Percentiles rank a stretch among this genome's conserved stretches.
Conservation (phyloP, 1,140 invertebrate species). For the fruit fly (Drosophila melanogaster) region DNA sequence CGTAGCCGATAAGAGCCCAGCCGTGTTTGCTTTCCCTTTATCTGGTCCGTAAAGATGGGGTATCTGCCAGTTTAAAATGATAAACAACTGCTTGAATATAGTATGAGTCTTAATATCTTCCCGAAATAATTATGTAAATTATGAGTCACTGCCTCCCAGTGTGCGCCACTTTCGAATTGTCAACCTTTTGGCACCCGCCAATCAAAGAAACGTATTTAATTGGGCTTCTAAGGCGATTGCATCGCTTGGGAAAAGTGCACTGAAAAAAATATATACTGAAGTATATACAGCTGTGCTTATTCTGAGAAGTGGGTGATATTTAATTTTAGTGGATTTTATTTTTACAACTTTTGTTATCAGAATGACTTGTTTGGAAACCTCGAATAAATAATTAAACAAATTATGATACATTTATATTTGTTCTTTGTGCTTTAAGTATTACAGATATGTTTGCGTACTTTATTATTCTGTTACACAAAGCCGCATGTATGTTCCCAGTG, state of each 20-base stretch:
- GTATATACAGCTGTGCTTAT: too few species aligned
- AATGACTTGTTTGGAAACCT: too few species aligned
- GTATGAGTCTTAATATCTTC: not conserved
- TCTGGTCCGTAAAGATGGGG: conserved; percentile 37
- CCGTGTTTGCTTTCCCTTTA: conserved; percentile 42
- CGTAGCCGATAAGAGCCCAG: conserved; percentile 15
- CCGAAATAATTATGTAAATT: not conserved
- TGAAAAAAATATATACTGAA: not conserved
- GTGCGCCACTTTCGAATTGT: conserved; percentile 9
- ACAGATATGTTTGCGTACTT: too few species aligned
- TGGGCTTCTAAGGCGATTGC: not conserved
- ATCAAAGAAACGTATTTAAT: conserved; percentile 20
- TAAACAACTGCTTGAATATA: not conserved
- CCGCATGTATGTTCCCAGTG: not conserved
- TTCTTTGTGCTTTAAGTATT: too few species aligned
- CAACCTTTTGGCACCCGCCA: conserved; percentile 22
- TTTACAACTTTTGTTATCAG: not conserved
- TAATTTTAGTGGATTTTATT: not conserved
- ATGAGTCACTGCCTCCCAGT: not conserved
- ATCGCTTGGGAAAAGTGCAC: not conserved
- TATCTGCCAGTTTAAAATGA: conserved; percentile 16
- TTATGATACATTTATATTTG: too few species aligned
- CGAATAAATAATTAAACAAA: too few species aligned
- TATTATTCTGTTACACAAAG: too few species aligned
- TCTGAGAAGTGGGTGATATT: too few species aligned